Conservation (phyloP, 2,888 invertebrate genomes). For the Pheosia tremula region DNA sequence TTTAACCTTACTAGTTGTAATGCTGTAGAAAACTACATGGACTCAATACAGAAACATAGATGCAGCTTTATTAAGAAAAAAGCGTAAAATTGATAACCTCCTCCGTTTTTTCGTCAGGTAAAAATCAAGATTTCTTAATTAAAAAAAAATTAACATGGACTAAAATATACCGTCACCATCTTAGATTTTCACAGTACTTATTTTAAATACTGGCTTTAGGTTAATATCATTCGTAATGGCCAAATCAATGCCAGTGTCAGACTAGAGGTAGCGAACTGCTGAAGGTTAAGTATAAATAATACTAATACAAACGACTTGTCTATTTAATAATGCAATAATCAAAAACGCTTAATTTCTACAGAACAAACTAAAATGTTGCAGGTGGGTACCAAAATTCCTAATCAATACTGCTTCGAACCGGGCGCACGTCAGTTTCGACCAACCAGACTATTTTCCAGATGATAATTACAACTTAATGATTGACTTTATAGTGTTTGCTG, state of each 20-base stretch:
- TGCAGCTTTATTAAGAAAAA: too few relatives aligned
- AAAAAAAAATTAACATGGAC: too few relatives aligned
- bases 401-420: conserved; percentile 30
- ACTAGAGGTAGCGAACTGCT: conserved; percentile 23
- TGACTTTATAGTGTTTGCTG: not conserved
- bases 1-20: too few relatives aligned
- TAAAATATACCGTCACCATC: too few relatives aligned
- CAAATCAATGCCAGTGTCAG: conserved; percentile 58
- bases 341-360: not conserved
- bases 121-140: too few relatives aligned
- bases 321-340: not conserved
- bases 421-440: conserved; percentile 18
- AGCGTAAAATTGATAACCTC: too few relatives aligned
- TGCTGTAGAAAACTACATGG: too few relatives aligned
- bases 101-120: too few relatives aligned
- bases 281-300: conserved; percentile 24
- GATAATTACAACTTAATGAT: conserved; percentile 8
- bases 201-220: too few relatives aligned
- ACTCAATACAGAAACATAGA: too few relatives aligned
- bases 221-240: conserved; percentile 31
- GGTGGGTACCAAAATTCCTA: not conserved
- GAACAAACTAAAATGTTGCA: too few relatives aligned
- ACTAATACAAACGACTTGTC: not conserved
- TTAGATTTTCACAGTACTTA: too few relatives aligned
- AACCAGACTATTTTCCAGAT: conserved; percentile 10